phyloP scores from a whole-genome alignment of 2,113 vertebrate species.

The Callospermophilus lateralis region DNA sequence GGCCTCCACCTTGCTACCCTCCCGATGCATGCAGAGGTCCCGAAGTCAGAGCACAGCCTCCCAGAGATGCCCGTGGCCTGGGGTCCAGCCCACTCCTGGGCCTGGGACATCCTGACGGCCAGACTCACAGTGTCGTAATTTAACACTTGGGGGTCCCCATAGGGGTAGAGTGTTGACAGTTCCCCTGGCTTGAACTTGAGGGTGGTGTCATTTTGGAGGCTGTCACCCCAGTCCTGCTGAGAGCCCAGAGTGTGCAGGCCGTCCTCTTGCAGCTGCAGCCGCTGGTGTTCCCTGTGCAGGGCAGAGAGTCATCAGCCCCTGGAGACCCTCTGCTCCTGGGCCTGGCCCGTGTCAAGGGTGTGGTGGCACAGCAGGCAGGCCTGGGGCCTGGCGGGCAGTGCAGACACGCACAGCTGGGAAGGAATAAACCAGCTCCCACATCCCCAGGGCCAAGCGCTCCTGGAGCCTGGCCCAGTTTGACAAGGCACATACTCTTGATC shows the following conservation, averaged over 20 bases:
- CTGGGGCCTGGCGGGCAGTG: not conserved
- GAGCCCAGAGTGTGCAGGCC: not conserved
- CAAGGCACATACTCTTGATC: accelerated
- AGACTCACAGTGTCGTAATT: conserved; percentile 79
- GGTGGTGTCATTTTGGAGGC: not conserved
- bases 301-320: not conserved
- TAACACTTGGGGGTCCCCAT: conserved; percentile 52
- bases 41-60: not conserved
- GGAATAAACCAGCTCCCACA: not conserved
- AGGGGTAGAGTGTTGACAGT: conserved; percentile 80
- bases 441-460: not conserved
- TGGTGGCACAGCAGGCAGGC: not conserved
- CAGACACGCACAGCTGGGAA: not conserved
- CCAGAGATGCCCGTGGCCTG: accelerated
- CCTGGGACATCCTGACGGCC: not conserved
- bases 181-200: conserved; percentile 30
- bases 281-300: conserved; percentile 74
- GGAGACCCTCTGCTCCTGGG: not conserved
- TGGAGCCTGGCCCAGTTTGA: not conserved
- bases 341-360: not conserved
- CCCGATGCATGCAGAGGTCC: not conserved
- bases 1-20: not conserved
- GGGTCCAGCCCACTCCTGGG: not conserved
- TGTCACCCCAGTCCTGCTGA: not conserved
- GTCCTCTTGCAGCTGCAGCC: not conserved